Evolutionary conservation across 2,797 vertebrate genomes (phyloP), one percentile per base, ranked within the genome.

Genomic region (Cryptoblepharus egeriae): DNA sequence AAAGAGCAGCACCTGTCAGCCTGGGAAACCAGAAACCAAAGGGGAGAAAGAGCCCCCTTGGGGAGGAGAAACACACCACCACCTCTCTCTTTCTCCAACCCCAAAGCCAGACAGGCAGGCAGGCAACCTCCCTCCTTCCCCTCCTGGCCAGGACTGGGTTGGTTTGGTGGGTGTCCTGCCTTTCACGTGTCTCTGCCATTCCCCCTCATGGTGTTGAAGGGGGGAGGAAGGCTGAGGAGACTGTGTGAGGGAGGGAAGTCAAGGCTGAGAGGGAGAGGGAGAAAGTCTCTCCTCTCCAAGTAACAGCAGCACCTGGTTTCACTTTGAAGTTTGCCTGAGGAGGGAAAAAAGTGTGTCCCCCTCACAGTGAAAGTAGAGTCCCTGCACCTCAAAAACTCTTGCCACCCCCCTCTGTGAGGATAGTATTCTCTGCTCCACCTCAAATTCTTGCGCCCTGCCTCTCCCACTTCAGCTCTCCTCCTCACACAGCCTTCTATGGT

Each of bases 1-100:
- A 77, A 39, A 63, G 87, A 80, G 88, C 88, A 80, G 88, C 88
- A 77, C 92, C 93, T 94, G 93, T 94, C 93, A 92, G 89, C 83
- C 35, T n/a, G 28, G 69, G 82, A 75, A 77, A 69, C 83, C 1
- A 79, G 85, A 67, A 70, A 2, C 75, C 18, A 79, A 61, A 57
- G 61, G 57, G 69, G 61, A 45, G 83, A 81, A 79, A 71, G 37
- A 87, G 84, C 58, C 39, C 69, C 84, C 83, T 57, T 49, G 76
- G 52, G 85, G 79, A 22, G 24, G 74, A n/a, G 13, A 22, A 61
- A 32, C 30, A 28, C 60, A 8, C 75, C 60, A 18, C 37, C 60
- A 42, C 45, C 5, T 12, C 52, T 32, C 20, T 20, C 35, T 15
- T 26, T 30, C 79, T 4, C 69, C 15, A 65, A 75, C 57, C 86